These are phyloP conservation scores for Corbicula japonica DNA, from an alignment of 2,888 invertebrate species.

Conservation along the genomic window DNA sequence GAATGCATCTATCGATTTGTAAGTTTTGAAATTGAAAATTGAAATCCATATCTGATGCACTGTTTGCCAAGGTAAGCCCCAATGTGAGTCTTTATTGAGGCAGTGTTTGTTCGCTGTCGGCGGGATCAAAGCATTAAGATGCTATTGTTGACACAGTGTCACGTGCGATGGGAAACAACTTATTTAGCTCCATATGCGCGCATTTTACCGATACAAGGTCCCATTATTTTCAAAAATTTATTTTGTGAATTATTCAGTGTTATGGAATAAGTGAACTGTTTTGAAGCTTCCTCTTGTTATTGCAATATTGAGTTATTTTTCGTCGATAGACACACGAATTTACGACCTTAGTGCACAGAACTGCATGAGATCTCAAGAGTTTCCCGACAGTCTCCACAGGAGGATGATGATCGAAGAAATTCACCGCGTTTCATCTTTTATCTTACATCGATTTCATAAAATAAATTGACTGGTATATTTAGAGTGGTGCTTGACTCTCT, in stretches of 20 bases:
- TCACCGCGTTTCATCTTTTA: constrained; percentile 41
- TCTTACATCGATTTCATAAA: constrained; percentile 46
- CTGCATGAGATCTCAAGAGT: constrained; percentile 14
- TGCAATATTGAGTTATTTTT: no score
- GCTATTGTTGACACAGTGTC: constrained; percentile 49
- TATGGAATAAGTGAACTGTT: constrained; percentile 23
- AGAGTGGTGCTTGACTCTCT: constrained; percentile 49
- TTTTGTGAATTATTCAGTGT: constrained; percentile 38
- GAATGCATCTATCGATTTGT: constrained; percentile 23
- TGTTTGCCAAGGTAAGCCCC: constrained; percentile 48
- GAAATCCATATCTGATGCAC: constrained; percentile 52
- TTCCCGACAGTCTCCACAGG: constrained; percentile 24
- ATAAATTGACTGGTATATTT: constrained; percentile 57
- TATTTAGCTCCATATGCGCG: constrained; percentile 37
- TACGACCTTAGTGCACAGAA: no score
- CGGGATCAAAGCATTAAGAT: constrained; percentile 53
- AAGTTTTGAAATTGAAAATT: constrained; percentile 35
- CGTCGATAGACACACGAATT: no score
- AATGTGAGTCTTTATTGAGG: constrained; percentile 37
- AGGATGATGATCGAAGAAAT: constrained; percentile 33
- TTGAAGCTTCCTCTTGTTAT: no score
- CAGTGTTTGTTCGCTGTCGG: constrained; percentile 50
- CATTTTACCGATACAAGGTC: constrained; percentile 24
- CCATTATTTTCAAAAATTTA: constrained; percentile 31
- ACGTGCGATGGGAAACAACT: constrained; percentile 43